These are phyloP conservation scores for Drosophila ercepeae DNA, from an alignment of 1,140 invertebrate genomes.

Conservation along the genomic window DNA sequence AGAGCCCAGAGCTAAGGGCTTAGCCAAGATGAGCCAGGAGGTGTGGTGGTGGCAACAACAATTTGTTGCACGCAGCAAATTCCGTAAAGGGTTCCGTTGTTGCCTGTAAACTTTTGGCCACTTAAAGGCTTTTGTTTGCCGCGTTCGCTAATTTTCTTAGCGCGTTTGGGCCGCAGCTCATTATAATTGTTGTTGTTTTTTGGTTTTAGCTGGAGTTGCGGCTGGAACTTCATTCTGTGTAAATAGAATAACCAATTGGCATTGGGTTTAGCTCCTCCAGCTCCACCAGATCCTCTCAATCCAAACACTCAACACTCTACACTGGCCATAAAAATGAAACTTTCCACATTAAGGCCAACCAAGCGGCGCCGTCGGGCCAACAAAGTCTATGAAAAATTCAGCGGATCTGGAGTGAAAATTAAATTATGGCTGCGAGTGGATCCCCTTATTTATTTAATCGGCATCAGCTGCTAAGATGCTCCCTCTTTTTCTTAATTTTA, in stretches of 20 bases:
- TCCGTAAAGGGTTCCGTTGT: constrained; percentile 49
- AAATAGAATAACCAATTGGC: constrained; percentile 74
- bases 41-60: not conserved
- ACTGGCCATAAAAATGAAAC: constrained; percentile 57
- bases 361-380: constrained; percentile 44
- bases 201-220: constrained; percentile 6
- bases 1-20: not conserved
- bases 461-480: constrained; percentile 49
- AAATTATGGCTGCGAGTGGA: constrained; percentile 63
- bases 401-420: constrained; percentile 44
- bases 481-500: not conserved
- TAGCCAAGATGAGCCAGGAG: not conserved
- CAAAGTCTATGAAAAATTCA: not conserved
- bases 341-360: constrained; percentile 67
- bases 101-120: constrained; percentile 52
- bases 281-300: not conserved
- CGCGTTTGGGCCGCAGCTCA: constrained; percentile 50
- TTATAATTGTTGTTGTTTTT: constrained; percentile 72
- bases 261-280: constrained; percentile 1
- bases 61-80: constrained; percentile 2
- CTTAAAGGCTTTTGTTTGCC: constrained; percentile 56
- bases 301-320: constrained; percentile 15
- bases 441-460: constrained; percentile 76
- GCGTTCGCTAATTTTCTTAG: constrained; percentile 37
- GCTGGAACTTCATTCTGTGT: constrained; percentile 68